Conservation (phyloP, 2,797 vertebrate genomes). For the Rhabdomys pumilio region DNA sequence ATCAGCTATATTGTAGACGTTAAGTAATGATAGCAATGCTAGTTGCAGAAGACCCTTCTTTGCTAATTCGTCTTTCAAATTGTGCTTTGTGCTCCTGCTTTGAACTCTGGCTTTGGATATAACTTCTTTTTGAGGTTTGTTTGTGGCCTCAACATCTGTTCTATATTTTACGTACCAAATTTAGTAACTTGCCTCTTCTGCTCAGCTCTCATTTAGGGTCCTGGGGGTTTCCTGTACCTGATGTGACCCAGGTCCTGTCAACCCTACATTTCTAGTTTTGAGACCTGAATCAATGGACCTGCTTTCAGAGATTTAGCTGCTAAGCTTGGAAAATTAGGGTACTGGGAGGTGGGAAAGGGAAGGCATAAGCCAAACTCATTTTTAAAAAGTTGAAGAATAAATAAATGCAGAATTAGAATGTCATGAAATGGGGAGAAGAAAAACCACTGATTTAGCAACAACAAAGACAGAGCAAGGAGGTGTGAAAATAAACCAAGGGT, state of each 20-base stretch:
- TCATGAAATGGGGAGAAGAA: slow-evolving; percentile 48
- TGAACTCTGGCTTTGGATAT: slow-evolving; percentile 29
- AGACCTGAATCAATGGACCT: background rate
- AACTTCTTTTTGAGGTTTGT: slow-evolving; percentile 27
- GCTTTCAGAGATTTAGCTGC: background rate
- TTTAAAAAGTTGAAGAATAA: slow-evolving; percentile 25
- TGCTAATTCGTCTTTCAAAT: slow-evolving; percentile 18
- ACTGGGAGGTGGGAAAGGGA: slow-evolving; percentile 5
- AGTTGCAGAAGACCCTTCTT: background rate
- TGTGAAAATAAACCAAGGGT: slow-evolving; percentile 42
- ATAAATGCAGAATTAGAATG: slow-evolving; percentile 54
- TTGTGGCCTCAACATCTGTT: slow-evolving; percentile 1
- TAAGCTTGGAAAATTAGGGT: slow-evolving; percentile 12
- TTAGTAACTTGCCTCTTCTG: background rate
- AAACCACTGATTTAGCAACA: slow-evolving; percentile 39
- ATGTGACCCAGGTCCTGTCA: background rate
- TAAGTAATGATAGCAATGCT: background rate
- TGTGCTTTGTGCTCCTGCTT: background rate
- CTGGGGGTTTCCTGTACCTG: slow-evolving; percentile 8
- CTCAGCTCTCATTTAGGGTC: background rate
- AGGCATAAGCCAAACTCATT: slow-evolving; percentile 8
- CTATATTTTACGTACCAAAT: background rate
- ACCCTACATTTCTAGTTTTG: slow-evolving; percentile 31
- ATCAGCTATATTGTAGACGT: no score
- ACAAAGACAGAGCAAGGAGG: background rate